Evolutionary conservation across 2,888 invertebrate genomes (phyloP).

Genomic region (Spialia ferax): DNA sequence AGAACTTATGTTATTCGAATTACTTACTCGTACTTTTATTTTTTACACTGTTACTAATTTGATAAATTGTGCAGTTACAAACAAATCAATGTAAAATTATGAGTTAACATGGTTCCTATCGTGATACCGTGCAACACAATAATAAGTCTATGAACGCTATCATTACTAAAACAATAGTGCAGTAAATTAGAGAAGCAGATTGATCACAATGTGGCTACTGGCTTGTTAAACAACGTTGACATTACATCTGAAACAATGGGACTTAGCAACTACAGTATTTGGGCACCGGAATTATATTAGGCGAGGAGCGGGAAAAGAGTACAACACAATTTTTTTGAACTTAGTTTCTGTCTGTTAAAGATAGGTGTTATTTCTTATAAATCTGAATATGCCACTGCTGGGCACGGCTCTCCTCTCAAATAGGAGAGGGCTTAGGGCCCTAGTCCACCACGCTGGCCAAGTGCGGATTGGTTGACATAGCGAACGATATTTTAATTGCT

Average conservation of each 20-base stretch:
- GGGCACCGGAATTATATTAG: background rate
- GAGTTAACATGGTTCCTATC: conserved; percentile 6
- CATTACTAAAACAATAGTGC: conserved; percentile 45
- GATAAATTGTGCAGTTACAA: conserved; percentile 15
- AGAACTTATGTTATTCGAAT: background rate
- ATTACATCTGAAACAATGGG: conserved; percentile 35
- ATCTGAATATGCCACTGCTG: too few relatives aligned
- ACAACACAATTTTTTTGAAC: background rate
- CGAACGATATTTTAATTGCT: too few relatives aligned
- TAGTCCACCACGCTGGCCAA: too few relatives aligned
- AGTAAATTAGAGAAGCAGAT: conserved; percentile 54
- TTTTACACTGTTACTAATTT: conserved; percentile 7
- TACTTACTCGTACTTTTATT: background rate
- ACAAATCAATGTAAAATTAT: conserved; percentile 9
- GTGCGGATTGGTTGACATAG: too few relatives aligned
- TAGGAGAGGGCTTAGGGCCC: too few relatives aligned
- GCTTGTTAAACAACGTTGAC: conserved; percentile 51
- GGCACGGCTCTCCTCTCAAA: too few relatives aligned
- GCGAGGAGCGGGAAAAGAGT: conserved; percentile 8
- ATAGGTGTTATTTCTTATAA: too few relatives aligned
- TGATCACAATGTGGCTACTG: conserved; percentile 51
- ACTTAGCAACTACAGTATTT: conserved; percentile 29
- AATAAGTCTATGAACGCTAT: conserved; percentile 17
- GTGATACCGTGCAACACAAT: conserved; percentile 9
- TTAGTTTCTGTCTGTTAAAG: too few relatives aligned